Base-by-base conservation (phyloP, 2,113 vertebrate genomes). In the Motacilla alba region DNA sequence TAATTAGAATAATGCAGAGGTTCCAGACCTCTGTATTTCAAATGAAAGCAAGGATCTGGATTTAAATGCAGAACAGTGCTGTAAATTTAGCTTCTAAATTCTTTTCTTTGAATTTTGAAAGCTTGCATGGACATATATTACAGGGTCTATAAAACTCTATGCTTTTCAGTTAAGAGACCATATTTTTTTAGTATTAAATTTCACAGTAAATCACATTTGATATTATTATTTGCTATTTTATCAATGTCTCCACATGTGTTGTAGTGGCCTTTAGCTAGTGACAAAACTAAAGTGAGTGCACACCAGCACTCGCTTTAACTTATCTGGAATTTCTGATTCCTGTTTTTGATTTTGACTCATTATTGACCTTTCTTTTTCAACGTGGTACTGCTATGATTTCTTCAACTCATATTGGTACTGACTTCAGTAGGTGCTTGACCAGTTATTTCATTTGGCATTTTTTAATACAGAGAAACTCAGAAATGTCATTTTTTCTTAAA, bases 31-130 rank as follows among this genome's bases (percentile, higher is more conserved):
- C 35, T 68, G 60, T 53, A 83, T 83, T 92, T 97, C 24, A 85
- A 80, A 78, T 37, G 50, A 95, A 96, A 96, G 44, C 28, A 91
- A 13, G 2, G 5, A 86, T 87, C 43, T 87, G 46, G 20, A 50
- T 96, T 97, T 94, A 95, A 96, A 95, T 30, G 7, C 26, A 69
- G 63, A 85, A 37, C 9, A 23, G 7, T 37, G 15, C 26, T 72
- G 20, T n/a, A 72, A 79, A 75, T 79, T 94, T 58, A 64, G 22
- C 9, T 66, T 87, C 63, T 72, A 80, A 89, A 39, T 68, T 87
- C 11, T 68, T 67, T 2, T 58, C 9, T 66, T 69, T 15, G 31
- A 72, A 64, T 92, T 84, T 82, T 84, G 44, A 82, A 75, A 88
- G 3, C 4, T 30, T 52, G 5, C 23, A 58, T 43, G 26, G 13